Base-by-base conservation (phyloP, 2,797 vertebrate species). In the Syngnathus rostellatus region DNA sequence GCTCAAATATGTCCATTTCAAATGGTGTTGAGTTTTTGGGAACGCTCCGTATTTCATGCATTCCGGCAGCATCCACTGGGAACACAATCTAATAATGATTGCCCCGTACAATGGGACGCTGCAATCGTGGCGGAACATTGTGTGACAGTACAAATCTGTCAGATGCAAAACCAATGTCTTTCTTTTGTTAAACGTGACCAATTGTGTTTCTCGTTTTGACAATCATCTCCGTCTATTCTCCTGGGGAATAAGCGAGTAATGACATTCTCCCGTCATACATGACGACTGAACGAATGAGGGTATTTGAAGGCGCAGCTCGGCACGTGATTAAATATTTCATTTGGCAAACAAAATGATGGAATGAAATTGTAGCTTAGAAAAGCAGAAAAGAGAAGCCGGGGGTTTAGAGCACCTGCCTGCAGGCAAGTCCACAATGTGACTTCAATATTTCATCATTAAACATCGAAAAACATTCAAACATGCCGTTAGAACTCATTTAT, bases 291-390 rank as follows among this genome's bases (percentile, higher is more conserved):
- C 63, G 50, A 76, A 71, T 70, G 39, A 23, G 60, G 64, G 46
- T 74, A 72, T 67, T 46, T 51, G 63, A 41, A 71, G 46, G 66
- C 59, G 73, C 70, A 74, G 40, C 61, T 37, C 55, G 63, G 68
- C 57, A 8, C 66, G 57, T 77, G 66, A 82, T 81, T 77, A 66
- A 71, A 70, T 73, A 61, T 78, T 79, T 71, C 67, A 72, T 53
- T 7, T 62, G 58, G 62, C 55, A 70, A 71, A 75, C 69, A 69
- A 63, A 38, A 39, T 54, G 55, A 63, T 40, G 65, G 61, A 66
- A 51, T 72, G 66, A 71, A 73, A 69, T 48, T 68, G 67, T 51
- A 25, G 53, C 66, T 61, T 11, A 7, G 2, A 67, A 53, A 23
- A 62, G 58, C 37, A 68, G 60, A 77, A 64, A 37, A 65, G 31